These are phyloP conservation scores for Strix aluco DNA, from an alignment of 2,113 vertebrate species.

Conservation along the genomic window DNA sequence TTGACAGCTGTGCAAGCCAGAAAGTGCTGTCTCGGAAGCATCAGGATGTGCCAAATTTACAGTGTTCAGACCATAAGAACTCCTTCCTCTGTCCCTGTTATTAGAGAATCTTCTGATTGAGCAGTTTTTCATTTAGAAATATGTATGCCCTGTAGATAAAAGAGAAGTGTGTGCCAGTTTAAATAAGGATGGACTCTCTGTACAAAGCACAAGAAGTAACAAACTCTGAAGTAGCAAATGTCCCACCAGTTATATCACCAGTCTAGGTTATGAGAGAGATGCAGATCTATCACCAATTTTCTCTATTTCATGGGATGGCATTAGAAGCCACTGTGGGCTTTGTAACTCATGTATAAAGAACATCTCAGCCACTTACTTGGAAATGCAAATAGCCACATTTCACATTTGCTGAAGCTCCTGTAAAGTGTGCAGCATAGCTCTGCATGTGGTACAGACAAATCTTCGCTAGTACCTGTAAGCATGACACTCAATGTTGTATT, in stretches of 20 bases:
- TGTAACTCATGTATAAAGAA: fast-evolving
- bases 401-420: neutral
- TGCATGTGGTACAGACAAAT: neutral
- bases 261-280: neutral
- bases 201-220: neutral
- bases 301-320: neutral
- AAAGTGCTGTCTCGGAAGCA: neutral
- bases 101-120: neutral
- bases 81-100: neutral
- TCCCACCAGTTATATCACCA: neutral
- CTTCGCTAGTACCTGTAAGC: neutral
- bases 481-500: neutral
- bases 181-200: neutral
- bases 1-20: neutral
- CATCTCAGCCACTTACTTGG: neutral
- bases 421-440: neutral
- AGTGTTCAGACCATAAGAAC: neutral
- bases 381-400: neutral
- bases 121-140: neutral
- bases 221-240: neutral
- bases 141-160: neutral
- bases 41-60: neutral
- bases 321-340: neutral
- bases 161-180: neutral
- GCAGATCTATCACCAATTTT: neutral